Conservation (phyloP, 1,140 invertebrate genomes). For the Meteorus sp. region DNA sequence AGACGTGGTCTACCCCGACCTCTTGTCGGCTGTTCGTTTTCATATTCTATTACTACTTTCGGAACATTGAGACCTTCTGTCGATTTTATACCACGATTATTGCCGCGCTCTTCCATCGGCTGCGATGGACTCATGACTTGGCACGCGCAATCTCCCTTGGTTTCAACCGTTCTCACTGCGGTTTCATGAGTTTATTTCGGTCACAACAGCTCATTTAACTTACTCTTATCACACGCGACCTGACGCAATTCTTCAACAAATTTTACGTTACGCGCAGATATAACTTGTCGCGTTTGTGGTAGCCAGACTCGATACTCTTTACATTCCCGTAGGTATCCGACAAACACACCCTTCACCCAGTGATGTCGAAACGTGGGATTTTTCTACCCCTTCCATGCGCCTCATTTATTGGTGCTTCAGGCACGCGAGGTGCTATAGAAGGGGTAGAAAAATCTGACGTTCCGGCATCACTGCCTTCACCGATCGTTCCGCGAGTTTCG, state of each 20-base stretch:
- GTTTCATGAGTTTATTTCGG: not conserved
- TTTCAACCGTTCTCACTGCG: not conserved
- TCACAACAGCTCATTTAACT: not conserved
- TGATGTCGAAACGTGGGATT: too few relatives aligned
- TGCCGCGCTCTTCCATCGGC: too few relatives aligned
- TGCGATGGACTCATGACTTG: too few relatives aligned
- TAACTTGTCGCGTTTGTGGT: not conserved
- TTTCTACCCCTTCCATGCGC: too few relatives aligned
- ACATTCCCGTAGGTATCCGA: not conserved
- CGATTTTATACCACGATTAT: too few relatives aligned
- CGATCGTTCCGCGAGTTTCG: slow-evolving; percentile 28
- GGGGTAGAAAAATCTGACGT: too few relatives aligned
- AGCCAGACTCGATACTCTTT: slow-evolving; percentile 1
- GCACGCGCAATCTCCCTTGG: too few relatives aligned
- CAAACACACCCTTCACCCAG: slow-evolving; percentile 6
- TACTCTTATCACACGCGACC: too few relatives aligned
- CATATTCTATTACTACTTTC: not conserved
- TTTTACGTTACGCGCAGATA: not conserved
- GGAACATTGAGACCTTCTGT: not conserved
- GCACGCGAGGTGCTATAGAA: too few relatives aligned
- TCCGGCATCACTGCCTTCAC: too few relatives aligned
- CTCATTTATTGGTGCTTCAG: too few relatives aligned
- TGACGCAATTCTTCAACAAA: not conserved
- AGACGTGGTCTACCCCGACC: not conserved
- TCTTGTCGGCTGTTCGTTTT: not conserved